phyloP scores from a whole-genome alignment of 2,888 invertebrate genomes.

The Alloscopus bannaensis region DNA sequence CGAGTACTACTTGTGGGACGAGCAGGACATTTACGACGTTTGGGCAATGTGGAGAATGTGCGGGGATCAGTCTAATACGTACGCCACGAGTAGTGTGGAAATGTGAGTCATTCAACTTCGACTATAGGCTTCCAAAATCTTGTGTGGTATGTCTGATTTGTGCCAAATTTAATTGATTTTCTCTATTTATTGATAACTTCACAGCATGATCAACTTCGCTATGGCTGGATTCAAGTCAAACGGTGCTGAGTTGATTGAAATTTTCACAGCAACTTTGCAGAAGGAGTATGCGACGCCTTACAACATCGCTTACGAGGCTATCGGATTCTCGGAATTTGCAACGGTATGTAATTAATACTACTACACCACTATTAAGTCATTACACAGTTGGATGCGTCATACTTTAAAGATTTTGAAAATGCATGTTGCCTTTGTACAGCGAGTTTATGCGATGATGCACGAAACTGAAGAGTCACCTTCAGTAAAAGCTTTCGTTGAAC shows the following conservation, averaged over 20 bases:
- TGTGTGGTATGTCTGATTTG: background rate
- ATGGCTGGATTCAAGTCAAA: conserved; percentile 34
- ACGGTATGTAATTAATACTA: background rate
- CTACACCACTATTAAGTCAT: background rate
- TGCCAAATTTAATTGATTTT: background rate
- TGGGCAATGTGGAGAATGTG: conserved; percentile 54
- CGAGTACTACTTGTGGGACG: conserved; percentile 30
- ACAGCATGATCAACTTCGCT: conserved; percentile 31
- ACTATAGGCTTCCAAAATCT: background rate
- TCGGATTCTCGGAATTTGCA: conserved; percentile 43
- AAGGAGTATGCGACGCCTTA: conserved; percentile 1
- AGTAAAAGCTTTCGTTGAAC: background rate
- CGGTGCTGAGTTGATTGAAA: conserved; percentile 13
- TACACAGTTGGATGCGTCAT: background rate
- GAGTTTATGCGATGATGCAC: background rate
- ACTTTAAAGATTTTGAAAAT: background rate
- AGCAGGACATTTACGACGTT: conserved; percentile 44
- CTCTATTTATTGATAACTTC: conserved; percentile 1
- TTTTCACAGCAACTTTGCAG: conserved; percentile 33
- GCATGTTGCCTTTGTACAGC: conserved; percentile 2
- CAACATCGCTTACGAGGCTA: conserved; percentile 35
- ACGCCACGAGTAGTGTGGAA: background rate
- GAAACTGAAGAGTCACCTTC: background rate
- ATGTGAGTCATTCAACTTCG: background rate
- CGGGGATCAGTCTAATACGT: conserved; percentile 22